phyloP scores from a whole-genome alignment of 2,888 invertebrate genomes.

The Eubasilissa splendida region DNA sequence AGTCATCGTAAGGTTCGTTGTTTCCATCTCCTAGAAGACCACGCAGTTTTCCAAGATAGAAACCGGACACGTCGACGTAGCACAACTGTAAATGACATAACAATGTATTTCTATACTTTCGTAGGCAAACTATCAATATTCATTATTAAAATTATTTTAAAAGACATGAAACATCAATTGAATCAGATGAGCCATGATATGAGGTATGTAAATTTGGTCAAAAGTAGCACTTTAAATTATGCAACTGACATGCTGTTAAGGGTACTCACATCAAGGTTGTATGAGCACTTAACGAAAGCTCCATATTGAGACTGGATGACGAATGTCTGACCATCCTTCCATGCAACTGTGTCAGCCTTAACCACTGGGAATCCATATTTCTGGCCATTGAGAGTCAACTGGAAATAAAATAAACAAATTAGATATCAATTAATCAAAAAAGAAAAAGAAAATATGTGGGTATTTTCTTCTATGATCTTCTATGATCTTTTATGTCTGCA shows the following conservation, averaged over 20 bases:
- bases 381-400: slow-evolving; percentile 78
- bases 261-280: slow-evolving; percentile 67
- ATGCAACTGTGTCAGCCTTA: slow-evolving; percentile 76
- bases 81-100: slow-evolving; percentile 69
- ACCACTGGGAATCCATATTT: slow-evolving; percentile 80
- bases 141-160: too few species aligned
- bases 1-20: slow-evolving; percentile 90
- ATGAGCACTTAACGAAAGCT: slow-evolving; percentile 74
- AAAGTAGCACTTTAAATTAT: too few species aligned
- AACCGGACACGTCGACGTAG: slow-evolving; percentile 83
- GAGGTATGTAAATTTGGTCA: too few species aligned
- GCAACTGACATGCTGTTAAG: not conserved
- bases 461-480: too few species aligned
- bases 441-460: too few species aligned
- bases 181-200: too few species aligned
- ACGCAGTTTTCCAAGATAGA: slow-evolving; percentile 88
- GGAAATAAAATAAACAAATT: slow-evolving; percentile 56
- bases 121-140: too few species aligned
- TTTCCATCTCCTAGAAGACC: slow-evolving; percentile 93
- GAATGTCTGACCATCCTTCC: slow-evolving; percentile 73
- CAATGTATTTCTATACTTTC: too few species aligned
- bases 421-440: too few species aligned
- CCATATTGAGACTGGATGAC: slow-evolving; percentile 78
- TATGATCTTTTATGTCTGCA: too few species aligned
- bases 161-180: too few species aligned